Conservation (phyloP, 2,888 invertebrate species). For the Eupithecia insigniata region DNA sequence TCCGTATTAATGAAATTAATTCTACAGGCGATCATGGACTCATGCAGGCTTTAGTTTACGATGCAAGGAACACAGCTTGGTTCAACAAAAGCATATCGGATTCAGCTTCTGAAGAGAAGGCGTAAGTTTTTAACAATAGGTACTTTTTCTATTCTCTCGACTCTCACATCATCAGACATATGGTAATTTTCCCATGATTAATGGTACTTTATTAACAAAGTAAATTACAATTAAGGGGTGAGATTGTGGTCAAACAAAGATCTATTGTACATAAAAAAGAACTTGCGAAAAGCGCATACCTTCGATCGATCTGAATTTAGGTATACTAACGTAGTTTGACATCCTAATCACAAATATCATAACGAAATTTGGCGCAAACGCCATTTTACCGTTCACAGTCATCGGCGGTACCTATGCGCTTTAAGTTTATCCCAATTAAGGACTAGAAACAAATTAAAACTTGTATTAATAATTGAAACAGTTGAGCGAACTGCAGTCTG, state of each 20-base stretch:
- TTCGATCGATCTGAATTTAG: too few relatives aligned
- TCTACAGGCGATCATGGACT: slow-evolving; percentile 91
- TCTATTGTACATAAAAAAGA: too few relatives aligned
- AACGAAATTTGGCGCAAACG: too few relatives aligned
- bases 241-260: too few relatives aligned
- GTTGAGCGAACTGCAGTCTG: background rate
- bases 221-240: background rate
- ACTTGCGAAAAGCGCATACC: too few relatives aligned
- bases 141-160: background rate
- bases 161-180: background rate
- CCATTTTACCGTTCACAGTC: too few relatives aligned
- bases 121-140: slow-evolving; percentile 64
- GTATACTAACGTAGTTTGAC: too few relatives aligned
- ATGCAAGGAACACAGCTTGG: slow-evolving; percentile 94
- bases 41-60: slow-evolving; percentile 93
- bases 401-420: too few relatives aligned
- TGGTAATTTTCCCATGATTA: background rate
- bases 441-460: background rate
- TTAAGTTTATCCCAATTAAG: too few relatives aligned
- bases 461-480: too few relatives aligned
- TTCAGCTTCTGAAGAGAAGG: slow-evolving; percentile 88
- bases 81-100: slow-evolving; percentile 91
- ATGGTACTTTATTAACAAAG: background rate
- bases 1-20: background rate
- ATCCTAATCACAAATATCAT: too few relatives aligned